Base-by-base conservation (phyloP, 2,888 invertebrate species). In the Pasiphila rectangulata region DNA sequence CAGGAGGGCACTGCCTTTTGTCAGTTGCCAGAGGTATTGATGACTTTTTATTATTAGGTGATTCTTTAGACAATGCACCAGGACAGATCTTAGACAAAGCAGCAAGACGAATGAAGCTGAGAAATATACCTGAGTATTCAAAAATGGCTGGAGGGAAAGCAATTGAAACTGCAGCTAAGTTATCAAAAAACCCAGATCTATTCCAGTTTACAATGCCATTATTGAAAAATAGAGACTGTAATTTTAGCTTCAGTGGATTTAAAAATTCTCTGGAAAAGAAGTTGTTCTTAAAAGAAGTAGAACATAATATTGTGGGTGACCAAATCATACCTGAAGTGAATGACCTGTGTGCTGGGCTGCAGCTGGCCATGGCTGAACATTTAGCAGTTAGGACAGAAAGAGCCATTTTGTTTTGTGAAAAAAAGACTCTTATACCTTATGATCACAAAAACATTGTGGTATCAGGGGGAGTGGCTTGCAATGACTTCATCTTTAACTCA, bases 401-500 rank as follows among this genome's bases (percentile, higher is more conserved):
- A 64, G 98, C 95, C 1, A 91, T 98, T 66, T 87, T 93, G 63
- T 98, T 91, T 82, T 90, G 93, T 59, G 81, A 92, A 39, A 73
- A 85, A 37, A 86, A 90, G 53, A 78, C 91, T 1, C 75, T 95
- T 1, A 89, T 97, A 4, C 50, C n/a, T n/a, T n/a, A 61, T 32
- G 74, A 90, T 23, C 83, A 85, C 38, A 91, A 84, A 70, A 90
- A 89, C 24, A 77, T 96, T 72, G 95, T 97, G 10, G 91, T 98
- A 1, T 97, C 98, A 21, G 99, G 99, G 7, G 99, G 99, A 39
- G 98, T 97, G 16, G 98, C 98, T n/a, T 95, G 96, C 70, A 99
- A 99, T 78, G 89, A 93, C 75, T 95, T 93, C 67, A 93, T 99
- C 39, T 92, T 92, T 37, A 83, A 90, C 55, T 92, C 93, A 37